Evolutionary conservation across 2,888 invertebrate genomes (phyloP), one percentile per base, ranked within the genome.

Genomic region (Lagria hirta): DNA sequence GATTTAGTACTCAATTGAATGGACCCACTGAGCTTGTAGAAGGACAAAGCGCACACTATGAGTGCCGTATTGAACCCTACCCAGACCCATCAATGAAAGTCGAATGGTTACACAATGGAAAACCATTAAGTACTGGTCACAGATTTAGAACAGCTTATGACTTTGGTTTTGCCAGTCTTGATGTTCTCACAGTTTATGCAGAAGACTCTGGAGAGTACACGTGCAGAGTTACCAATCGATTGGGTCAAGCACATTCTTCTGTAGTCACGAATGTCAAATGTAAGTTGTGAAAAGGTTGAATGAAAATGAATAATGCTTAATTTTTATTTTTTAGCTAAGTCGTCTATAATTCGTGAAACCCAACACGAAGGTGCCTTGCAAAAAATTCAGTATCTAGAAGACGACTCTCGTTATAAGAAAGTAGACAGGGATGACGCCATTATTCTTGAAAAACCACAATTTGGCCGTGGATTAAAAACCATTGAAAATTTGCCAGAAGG

Each of bases 81-180:
- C 91, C 92, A 2, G 93, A 94, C 73, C 80, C 89, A 3, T 84
- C 84, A 52, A 81, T 94, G 68, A 88, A 90, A 63, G 88, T 93
- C 0, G 92, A 92, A 72, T 94, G 93, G 93, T 86, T 89, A 75
- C 92, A 92, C 63, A 93, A 97, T 69, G 93, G 90, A 29, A 84
- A 92, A 69, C 89, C 93, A 26, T 73, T 93, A 30, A 85, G 84
- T 60, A 87, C 86, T 49, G 91, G 91, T 40, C 94, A 95, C 66
- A 83, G 96, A 49, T 93, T 91, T 77, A 83, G 93, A 64, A 95
- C 95, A 29, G 87, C 93, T 29, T 91, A 88, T 64, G 97, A 98
- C 69, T 98, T 99, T 70, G 98, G 98, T 27, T 97, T 95, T 72
- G 94, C 95, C 42, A 90, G 97, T 35, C 79, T 99, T 49, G 98